A percentile compares a stretch with the other conserved stretches of the same genome.
phyloP scores from a whole-genome alignment of 2,888 invertebrate genomes.

The Ashinkailepas kermadecensis region DNA sequence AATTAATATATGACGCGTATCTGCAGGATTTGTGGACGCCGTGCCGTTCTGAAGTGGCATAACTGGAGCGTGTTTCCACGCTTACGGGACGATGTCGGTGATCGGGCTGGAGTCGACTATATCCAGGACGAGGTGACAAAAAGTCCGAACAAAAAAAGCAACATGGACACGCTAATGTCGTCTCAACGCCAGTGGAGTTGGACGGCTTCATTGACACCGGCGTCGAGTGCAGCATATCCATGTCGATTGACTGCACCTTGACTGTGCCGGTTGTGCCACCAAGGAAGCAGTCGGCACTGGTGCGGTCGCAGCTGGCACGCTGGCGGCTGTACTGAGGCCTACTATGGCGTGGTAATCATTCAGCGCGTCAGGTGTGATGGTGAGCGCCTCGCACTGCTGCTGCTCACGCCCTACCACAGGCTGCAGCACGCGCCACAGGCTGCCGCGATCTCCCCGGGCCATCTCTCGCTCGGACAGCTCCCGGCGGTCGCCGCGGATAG shows the following conservation, averaged over 20 bases:
- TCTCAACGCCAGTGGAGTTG: too few species aligned
- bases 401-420: neutral
- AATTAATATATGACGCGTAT: too few species aligned
- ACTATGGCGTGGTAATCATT: neutral
- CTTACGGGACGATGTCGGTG: too few species aligned
- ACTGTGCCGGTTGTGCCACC: neutral
- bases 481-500: neutral
- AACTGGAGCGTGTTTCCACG: too few species aligned
- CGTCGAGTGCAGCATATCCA: too few species aligned
- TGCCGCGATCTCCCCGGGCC: neutral
- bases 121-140: too few species aligned
- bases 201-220: too few species aligned
- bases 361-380: neutral
- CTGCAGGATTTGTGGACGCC: too few species aligned
- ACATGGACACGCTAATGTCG: too few species aligned
- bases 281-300: neutral
- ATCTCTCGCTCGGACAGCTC: neutral
- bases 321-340: neutral
- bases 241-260: neutral
- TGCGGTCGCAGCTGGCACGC: neutral
- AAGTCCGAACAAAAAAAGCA: too few species aligned
- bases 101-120: too few species aligned
- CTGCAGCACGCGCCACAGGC: neutral
- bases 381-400: neutral
- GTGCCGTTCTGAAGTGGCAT: too few species aligned